These are phyloP conservation scores for Andrena dorsata DNA, from an alignment of 2,888 invertebrate genomes.

Conservation along the genomic window DNA sequence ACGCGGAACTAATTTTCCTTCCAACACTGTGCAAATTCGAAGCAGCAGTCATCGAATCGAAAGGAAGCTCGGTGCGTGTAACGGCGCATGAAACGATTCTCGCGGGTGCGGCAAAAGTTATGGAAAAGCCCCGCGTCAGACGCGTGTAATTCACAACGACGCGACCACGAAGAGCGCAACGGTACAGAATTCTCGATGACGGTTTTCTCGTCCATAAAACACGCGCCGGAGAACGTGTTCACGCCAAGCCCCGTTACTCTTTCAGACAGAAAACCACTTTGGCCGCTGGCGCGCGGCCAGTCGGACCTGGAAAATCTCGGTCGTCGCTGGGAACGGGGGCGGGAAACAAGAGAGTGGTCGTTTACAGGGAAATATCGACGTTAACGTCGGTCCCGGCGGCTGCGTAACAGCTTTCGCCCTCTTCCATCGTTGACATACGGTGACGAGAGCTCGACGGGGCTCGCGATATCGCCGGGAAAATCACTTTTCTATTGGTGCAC, in stretches of 20 bases:
- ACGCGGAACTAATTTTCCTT: too few relatives aligned
- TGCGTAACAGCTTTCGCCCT: slow-evolving; percentile 63
- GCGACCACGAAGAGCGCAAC: neutral
- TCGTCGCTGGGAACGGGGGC: slow-evolving; percentile 18
- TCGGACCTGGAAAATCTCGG: slow-evolving; percentile 50
- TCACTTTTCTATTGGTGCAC: slow-evolving; percentile 69
- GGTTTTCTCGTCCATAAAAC: slow-evolving; percentile 40
- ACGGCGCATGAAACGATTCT: too few relatives aligned
- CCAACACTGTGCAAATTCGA: too few relatives aligned
- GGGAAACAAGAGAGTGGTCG: slow-evolving; percentile 49
- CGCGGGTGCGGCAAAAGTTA: neutral
- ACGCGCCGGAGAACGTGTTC: slow-evolving; percentile 53
- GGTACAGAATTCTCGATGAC: slow-evolving; percentile 23
- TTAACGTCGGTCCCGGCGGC: slow-evolving; percentile 64
- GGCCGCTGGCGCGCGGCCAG: slow-evolving; percentile 42
- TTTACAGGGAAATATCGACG: slow-evolving; percentile 64
- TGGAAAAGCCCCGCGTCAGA: neutral
- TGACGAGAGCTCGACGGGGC: slow-evolving; percentile 68
- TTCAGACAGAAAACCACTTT: slow-evolving; percentile 59
- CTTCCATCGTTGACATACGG: slow-evolving; percentile 67
- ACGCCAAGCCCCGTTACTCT: slow-evolving; percentile 55
- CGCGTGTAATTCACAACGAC: neutral
- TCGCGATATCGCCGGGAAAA: slow-evolving; percentile 79
- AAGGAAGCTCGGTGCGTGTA: too few relatives aligned
- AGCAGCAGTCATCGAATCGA: too few relatives aligned